Evolutionary conservation across 2,113 vertebrate genomes (phyloP), one percentile per base, ranked within the genome.

Genomic region (Polypterus senegalus): DNA sequence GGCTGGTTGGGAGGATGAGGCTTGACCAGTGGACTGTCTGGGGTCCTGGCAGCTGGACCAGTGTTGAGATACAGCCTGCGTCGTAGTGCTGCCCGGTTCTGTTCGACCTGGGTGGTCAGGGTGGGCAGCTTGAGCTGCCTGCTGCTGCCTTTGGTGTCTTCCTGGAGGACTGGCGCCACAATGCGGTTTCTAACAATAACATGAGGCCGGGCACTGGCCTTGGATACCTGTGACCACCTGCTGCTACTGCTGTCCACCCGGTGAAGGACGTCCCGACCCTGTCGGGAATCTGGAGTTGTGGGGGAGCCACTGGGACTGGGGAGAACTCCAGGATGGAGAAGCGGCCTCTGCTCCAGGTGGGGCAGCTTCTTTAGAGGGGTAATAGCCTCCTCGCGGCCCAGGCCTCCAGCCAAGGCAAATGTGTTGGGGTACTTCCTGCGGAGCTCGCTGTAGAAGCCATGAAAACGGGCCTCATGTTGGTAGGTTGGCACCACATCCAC

Each of bases 381-480:
- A 11, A 10, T 46, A 49, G n/a, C 45, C 11, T 51, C 57, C 3
- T 53, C 60, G 44, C 59, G 57, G 51, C 61, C 68, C 11, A 67
- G 56, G 9, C 64, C 59, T n/a, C 47, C 43, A 9, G 62, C 56
- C 53, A 67, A 48, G 46, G 44, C 51, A 44, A 64, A 67, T 8
- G 68, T 64, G 46, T 67, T 61, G 47, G 62, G 62, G 63, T 67
- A 70, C 62, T 70, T 70, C 7, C 58, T 43, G 4, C 65, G 62
- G 43, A 66, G 62, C 9, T 63, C 59, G 55, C 51, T 60, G 47
- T 70, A 67, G 63, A 66, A 67, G 49, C 56, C 62, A 54, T 70
- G 58, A 8, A 64, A 60, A 60, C 46, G 43, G 4, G 51, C 51
- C 3, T 10, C 51, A 8, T 3, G 46, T 47, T 54, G 52, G 9